Percentiles rank a stretch among this genome's conserved stretches.
Conservation (phyloP, 2,797 vertebrate genomes). For the Jordanella pulchra region DNA sequence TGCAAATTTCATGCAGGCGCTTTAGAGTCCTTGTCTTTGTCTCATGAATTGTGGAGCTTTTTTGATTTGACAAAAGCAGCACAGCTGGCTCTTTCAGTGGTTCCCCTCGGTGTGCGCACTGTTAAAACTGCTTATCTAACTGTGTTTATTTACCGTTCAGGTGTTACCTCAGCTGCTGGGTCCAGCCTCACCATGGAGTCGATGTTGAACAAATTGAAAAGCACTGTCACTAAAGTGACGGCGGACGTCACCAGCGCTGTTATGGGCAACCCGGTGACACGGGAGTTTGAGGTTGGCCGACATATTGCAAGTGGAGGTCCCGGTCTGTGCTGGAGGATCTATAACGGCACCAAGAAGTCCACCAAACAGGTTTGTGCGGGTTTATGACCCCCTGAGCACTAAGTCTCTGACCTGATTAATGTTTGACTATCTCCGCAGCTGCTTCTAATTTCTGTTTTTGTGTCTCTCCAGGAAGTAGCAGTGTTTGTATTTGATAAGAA, state of each 20-base stretch:
- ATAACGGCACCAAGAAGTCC: constrained; percentile 97
- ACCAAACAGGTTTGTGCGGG: constrained; percentile 91
- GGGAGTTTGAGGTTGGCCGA: constrained; percentile 96
- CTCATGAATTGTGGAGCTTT: constrained; percentile 20
- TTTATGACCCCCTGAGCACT: background rate
- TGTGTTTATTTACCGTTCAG: constrained; percentile 6
- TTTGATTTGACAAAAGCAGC: constrained; percentile 3
- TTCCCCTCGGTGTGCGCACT: background rate
- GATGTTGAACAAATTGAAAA: constrained; percentile 98
- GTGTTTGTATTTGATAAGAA: constrained; percentile 99
- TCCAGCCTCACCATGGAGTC: constrained; percentile 89
- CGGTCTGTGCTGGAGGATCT: constrained; percentile 96
- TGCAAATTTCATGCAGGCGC: constrained; percentile 39
- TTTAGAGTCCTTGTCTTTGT: constrained; percentile 13
- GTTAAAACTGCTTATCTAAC: constrained; percentile 9
- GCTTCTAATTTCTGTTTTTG: constrained; percentile 10
- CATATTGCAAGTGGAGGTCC: constrained; percentile 96
- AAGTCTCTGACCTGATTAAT: background rate
- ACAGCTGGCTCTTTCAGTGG: constrained; percentile 15
- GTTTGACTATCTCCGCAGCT: background rate
- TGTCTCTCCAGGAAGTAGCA: constrained; percentile 89
- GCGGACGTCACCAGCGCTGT: constrained; percentile 97
- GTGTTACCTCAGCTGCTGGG: constrained; percentile 40
- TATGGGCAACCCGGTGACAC: constrained; percentile 98
- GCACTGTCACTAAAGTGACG: constrained; percentile 97